Evolutionary conservation across 1,140 invertebrate genomes (phyloP).

Genomic region (Hermatobates lingyangjiaoensis): DNA sequence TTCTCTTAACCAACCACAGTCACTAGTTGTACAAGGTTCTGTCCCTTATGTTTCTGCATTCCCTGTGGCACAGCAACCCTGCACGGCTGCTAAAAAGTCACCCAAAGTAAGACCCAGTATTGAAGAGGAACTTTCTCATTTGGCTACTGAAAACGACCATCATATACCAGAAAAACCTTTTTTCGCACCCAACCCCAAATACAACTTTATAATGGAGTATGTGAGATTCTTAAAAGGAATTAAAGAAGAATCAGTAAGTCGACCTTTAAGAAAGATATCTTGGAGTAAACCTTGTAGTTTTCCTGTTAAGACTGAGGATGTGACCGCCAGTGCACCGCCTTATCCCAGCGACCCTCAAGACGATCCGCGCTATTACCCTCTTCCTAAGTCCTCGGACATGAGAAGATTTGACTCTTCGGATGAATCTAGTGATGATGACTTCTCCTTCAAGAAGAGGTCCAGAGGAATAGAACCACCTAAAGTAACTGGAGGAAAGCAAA

Average conservation of each 20-base stretch:
- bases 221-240: slow-evolving; percentile 66
- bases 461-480: neutral
- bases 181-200: slow-evolving; percentile 15
- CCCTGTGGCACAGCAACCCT: slow-evolving; percentile 5
- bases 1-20: slow-evolving; percentile 36
- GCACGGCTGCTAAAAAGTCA: slow-evolving; percentile 32
- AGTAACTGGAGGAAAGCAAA: slow-evolving; percentile 6
- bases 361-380: slow-evolving; percentile 50
- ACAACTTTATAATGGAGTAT: slow-evolving; percentile 67
- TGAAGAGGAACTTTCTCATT: slow-evolving; percentile 61
- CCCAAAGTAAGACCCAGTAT: slow-evolving; percentile 65
- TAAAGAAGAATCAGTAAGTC: slow-evolving; percentile 40
- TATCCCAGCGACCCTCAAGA: slow-evolving; percentile 28
- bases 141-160: slow-evolving; percentile 20
- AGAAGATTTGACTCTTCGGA: slow-evolving; percentile 33
- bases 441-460: slow-evolving; percentile 26
- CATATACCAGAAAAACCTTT: neutral
- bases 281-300: neutral
- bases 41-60: slow-evolving; percentile 48
- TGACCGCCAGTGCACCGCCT: too few relatives aligned
- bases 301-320: neutral
- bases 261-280: neutral
- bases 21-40: slow-evolving; percentile 36
- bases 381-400: slow-evolving; percentile 46
- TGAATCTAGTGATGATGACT: slow-evolving; percentile 31